A percentile compares a stretch with the other conserved stretches of the same genome.
phyloP scores from a whole-genome alignment of 2,113 vertebrate genomes.

The Lophotis ruficrista region DNA sequence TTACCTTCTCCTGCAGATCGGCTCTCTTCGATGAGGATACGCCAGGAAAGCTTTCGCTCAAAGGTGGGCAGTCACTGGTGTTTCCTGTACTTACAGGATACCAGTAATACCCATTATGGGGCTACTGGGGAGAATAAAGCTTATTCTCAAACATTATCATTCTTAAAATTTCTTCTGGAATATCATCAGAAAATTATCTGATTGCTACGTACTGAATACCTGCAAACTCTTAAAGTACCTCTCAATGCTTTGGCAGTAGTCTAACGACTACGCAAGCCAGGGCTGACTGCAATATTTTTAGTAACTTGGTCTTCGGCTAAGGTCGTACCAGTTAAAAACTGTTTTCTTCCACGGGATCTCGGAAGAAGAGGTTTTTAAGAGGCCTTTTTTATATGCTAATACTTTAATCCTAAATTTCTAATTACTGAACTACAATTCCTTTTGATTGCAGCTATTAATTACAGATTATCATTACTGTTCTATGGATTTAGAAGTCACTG shows the following conservation, averaged over 20 bases:
- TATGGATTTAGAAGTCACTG: conserved; percentile 1
- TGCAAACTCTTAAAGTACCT: neutral
- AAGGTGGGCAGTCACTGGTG: neutral
- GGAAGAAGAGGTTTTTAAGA: conserved; percentile 16
- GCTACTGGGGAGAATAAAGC: neutral
- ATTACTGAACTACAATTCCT: conserved; percentile 14
- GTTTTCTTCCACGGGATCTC: neutral
- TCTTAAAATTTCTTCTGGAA: neutral
- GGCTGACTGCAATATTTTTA: neutral
- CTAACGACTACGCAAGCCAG: neutral
- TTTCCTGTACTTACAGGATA: neutral
- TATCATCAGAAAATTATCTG: neutral
- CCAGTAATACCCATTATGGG: neutral
- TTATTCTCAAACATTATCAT: rapidly evolving
- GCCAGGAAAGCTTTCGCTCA: neutral
- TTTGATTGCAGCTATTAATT: conserved; percentile 57
- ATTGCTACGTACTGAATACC: rapidly evolving
- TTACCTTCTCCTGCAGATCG: neutral
- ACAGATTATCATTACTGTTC: conserved; percentile 45
- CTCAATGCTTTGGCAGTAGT: neutral
- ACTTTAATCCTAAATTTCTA: conserved; percentile 55
- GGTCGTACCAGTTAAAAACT: neutral
- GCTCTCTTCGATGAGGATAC: neutral
- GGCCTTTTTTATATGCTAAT: conserved; percentile 7
- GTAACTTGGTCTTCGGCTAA: neutral